Conservation (phyloP, 64 coral and sea anemone species). For the Pocillopora verrucosa region DNA sequence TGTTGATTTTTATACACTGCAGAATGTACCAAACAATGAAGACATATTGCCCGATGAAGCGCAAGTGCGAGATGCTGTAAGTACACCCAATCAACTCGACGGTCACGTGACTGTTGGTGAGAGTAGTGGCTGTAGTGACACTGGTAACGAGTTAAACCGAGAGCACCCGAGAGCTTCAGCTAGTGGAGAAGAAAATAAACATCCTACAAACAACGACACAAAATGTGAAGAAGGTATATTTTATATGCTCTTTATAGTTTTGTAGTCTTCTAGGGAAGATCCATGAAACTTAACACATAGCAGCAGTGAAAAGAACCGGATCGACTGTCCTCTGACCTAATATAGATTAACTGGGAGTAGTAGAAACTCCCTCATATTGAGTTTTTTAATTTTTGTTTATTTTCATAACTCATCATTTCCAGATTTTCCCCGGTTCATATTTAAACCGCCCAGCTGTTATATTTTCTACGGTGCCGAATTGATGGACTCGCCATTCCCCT, state of each 20-base stretch:
- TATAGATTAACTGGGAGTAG: too few relatives aligned
- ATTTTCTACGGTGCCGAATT: slow-evolving; percentile 69
- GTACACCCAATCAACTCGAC: background rate
- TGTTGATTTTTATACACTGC: background rate
- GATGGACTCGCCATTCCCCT: slow-evolving; percentile 51
- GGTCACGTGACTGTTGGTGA: slow-evolving; percentile 23
- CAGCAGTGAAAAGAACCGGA: too few relatives aligned
- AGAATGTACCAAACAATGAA: background rate
- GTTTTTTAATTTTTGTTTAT: background rate
- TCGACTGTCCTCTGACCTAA: too few relatives aligned
- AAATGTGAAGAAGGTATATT: background rate
- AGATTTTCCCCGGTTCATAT: slow-evolving; percentile 40
- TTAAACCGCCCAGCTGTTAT: slow-evolving; percentile 55
- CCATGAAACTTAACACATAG: too few relatives aligned
- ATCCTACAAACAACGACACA: background rate
- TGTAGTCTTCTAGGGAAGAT: too few relatives aligned
- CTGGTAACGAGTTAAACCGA: background rate
- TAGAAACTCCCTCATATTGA: too few relatives aligned
- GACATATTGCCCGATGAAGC: background rate
- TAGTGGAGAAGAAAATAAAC: background rate
- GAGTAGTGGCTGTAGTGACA: slow-evolving; percentile 25
- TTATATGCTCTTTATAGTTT: too few relatives aligned
- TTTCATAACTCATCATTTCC: background rate
- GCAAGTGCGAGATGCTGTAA: background rate
- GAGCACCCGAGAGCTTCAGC: slow-evolving; percentile 28